phyloP scores from a whole-genome alignment of 2,888 invertebrate genomes.

The Hypselothyrea guttata region DNA sequence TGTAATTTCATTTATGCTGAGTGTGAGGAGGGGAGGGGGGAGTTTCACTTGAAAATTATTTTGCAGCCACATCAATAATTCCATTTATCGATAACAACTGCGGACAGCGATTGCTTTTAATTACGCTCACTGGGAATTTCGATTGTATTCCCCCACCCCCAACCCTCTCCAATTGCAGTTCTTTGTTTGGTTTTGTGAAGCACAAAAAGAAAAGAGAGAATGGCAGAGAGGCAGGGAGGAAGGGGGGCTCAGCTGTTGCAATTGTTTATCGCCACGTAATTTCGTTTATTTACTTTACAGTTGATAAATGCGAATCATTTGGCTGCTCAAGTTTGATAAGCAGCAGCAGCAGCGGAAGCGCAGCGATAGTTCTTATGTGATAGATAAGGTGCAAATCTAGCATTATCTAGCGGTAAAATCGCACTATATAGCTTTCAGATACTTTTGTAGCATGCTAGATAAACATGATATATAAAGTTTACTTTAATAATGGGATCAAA shows the following conservation, averaged over 20 bases:
- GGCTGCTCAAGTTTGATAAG: constrained; percentile 26
- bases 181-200: constrained; percentile 12
- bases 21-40: no score
- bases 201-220: no score
- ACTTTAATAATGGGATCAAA: no score
- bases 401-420: no score
- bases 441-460: no score
- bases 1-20: constrained; percentile 29
- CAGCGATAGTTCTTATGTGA: constrained; percentile 2
- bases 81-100: constrained; percentile 41
- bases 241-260: constrained; percentile 8
- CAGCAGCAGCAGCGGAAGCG: constrained; percentile 25
- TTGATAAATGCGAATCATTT: constrained; percentile 24
- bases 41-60: constrained; percentile 27
- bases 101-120: constrained; percentile 18
- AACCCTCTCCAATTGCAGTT: not conserved
- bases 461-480: no score
- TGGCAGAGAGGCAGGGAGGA: not conserved
- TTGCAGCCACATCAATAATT: constrained; percentile 10
- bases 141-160: not conserved
- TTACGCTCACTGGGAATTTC: constrained; percentile 13
- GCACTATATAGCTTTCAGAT: no score
- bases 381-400: not conserved
- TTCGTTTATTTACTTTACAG: constrained; percentile 13
- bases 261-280: constrained; percentile 39